Evolutionary conservation across 2,113 vertebrate species (phyloP), one percentile per base, ranked within the genome.

Genomic region (Holacanthus passer): DNA sequence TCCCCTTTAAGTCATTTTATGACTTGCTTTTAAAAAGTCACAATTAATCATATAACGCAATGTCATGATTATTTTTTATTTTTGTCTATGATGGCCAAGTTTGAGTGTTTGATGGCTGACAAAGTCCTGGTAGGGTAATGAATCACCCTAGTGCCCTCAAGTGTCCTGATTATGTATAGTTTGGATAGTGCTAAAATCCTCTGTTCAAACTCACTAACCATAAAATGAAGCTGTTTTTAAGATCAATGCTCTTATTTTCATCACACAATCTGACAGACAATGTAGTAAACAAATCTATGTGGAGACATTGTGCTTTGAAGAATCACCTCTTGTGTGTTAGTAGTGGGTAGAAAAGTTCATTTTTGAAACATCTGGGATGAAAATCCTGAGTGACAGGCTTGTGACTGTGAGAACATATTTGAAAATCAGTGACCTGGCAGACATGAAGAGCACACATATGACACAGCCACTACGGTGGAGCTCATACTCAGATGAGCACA

Each of bases 401-500:
- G n/a, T 63, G 39, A 70, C 47, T 68, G 43, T 59, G 41, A 52
- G 43, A 47, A 50, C 62, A 24, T 53, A 13, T 63, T 55, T 78
- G 43, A 83, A 74, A 65, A 47, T 58, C 63, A 76, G 10, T 55
- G 53, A 79, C 24, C 73, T 43, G 41, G 20, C 7, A 63, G 32
- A 31, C 17, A 50, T 4, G 24, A 64, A 3, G 19, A 75, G 32
- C 65, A 32, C 59, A 31, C 3, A 62, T 5, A 32, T 32, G 64
- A 77, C 59, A 41, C 39, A 8, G 19, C 39, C 58, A 7, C 55
- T 41, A 50, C 16, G n/a, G 37, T 47, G 2, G 17, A 41, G 71
- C 55, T 81, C 66, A 58, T 53, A 64, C 43, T 63, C 31, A 31
- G 45, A 62, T 50, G 31, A 78, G 67, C 52, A 82, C 48, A 77